Evolutionary conservation across 2,888 invertebrate species (phyloP).

Genomic region (Penaeus monodon): DNA sequence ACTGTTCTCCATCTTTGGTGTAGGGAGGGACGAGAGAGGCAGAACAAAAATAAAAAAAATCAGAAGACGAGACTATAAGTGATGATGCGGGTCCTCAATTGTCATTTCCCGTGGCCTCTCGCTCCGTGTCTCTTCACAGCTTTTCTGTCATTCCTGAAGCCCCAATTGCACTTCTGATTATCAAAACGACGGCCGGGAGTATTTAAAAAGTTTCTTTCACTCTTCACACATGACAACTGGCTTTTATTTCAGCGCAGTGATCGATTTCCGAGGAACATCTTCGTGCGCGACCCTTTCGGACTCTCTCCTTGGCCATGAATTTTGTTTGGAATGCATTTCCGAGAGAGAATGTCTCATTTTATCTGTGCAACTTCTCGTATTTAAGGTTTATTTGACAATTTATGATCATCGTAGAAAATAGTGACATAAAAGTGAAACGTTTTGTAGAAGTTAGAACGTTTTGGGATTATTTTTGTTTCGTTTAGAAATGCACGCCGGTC

Average conservation of each 20-base stretch:
- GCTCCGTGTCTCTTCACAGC: constrained; percentile 28
- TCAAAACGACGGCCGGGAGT: background rate
- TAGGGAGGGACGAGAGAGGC: constrained; percentile 25
- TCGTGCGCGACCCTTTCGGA: constrained; percentile 9
- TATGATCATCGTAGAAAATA: too few relatives aligned
- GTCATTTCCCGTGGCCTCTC: constrained; percentile 56
- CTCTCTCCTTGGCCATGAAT: constrained; percentile 45
- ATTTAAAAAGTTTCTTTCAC: constrained; percentile 17
- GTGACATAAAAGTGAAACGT: too few relatives aligned
- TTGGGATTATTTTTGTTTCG: too few relatives aligned
- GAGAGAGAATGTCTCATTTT: background rate
- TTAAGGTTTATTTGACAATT: too few relatives aligned
- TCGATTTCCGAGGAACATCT: constrained; percentile 53
- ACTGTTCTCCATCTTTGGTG: constrained; percentile 59
- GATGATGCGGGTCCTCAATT: constrained; percentile 59
- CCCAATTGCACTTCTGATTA: background rate
- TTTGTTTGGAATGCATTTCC: constrained; percentile 56
- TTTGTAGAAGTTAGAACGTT: too few relatives aligned
- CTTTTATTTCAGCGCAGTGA: constrained; percentile 14
- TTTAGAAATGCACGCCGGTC: too few relatives aligned
- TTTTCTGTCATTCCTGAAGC: constrained; percentile 29
- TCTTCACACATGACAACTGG: constrained; percentile 14
- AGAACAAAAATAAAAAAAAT: constrained; percentile 15
- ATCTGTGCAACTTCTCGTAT: too few relatives aligned
- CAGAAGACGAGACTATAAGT: constrained; percentile 46